Base-by-base conservation (phyloP, 2,888 invertebrate species). In the Incurvaria masculella region DNA sequence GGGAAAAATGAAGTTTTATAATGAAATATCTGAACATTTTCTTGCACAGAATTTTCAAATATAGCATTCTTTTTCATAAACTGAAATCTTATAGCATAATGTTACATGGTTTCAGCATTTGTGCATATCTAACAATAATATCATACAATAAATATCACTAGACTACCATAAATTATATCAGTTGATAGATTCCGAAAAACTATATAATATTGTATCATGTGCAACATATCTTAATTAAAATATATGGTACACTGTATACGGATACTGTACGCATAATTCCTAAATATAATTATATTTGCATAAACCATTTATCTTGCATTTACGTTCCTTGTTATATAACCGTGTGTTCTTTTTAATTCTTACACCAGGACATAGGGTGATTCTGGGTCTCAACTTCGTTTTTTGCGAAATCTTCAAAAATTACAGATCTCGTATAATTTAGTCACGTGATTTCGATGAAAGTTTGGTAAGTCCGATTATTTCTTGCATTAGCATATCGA, bases 71-170 rank as follows among this genome's bases (percentile, higher is more conserved):
- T 27, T 27, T 8, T 27, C 14, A 27, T 27, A 27, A 27, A 27
- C 27, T 27, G 27, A 10, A 10, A 10, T 10, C 10, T 27, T 27
- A 14, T 27, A 27, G 27, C 14, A 27, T 27, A 50, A 51, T 47
- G 18, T 48, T 49, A 46, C 40, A 49, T 52, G 45, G 48, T 51
- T 51, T 52, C 47, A 51, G 51, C 52, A 50, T 49, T 40, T 49
- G 23, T 45, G 42, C 47, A 48, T 51, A 47, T 45, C 51, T 50
- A 49, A 42, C 49, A 52, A 51, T 54, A 52, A 52, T 40, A 41
- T 46, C 49, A 50, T 42, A 41, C 44, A 48, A 43, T 48, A 27
- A 48, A 44, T 44, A 44, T 54, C 54, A 54, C 52, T 54, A 51
- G 52, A 43, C 23, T 45, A 40, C 44, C 39, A 39, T 45, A 48